Conservation (phyloP, 2,888 invertebrate genomes). For the Carabus problematicus region DNA sequence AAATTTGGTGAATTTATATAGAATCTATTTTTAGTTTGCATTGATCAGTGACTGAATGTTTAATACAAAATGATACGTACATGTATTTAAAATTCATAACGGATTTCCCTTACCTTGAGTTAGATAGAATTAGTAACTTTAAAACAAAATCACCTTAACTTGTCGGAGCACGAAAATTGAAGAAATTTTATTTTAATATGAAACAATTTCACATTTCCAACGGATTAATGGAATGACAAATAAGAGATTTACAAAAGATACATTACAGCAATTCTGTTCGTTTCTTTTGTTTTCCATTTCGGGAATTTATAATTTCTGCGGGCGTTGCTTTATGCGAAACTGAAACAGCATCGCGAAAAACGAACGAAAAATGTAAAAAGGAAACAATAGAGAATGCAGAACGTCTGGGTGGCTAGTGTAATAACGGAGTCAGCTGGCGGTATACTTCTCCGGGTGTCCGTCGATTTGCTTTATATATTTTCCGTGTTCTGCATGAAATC, state of each 20-base stretch:
- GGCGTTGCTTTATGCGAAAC: background rate
- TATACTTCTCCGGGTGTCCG: background rate
- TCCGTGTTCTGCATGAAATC: slow-evolving; percentile 15
- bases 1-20: too few species aligned
- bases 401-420: background rate
- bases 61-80: too few species aligned
- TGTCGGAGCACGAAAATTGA: background rate
- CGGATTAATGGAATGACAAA: background rate
- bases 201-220: background rate
- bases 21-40: too few species aligned
- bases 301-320: background rate
- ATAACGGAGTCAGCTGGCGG: background rate
- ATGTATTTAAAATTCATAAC: too few species aligned
- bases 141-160: too few species aligned
- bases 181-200: background rate
- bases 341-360: too few species aligned
- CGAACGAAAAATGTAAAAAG: background rate
- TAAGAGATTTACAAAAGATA: slow-evolving; percentile 9
- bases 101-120: too few species aligned
- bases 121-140: too few species aligned
- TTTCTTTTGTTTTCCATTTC: background rate
- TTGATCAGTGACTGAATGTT: too few species aligned
- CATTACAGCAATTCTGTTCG: background rate
- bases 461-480: slow-evolving; percentile 17
- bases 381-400: background rate